phyloP scores from a whole-genome alignment of 2,797 vertebrate species.

The Botia kubotai region DNA sequence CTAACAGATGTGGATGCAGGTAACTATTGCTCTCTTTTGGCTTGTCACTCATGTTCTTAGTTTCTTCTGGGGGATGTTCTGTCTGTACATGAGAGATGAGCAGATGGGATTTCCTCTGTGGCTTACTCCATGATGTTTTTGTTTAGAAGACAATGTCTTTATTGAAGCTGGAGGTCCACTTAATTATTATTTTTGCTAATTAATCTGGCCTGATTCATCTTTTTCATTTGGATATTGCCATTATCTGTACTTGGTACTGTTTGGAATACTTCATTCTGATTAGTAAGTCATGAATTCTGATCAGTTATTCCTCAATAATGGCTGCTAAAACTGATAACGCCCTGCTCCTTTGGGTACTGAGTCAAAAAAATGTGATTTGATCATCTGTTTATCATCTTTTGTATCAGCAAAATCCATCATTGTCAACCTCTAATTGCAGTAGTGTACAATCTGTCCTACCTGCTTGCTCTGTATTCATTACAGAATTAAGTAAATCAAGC shows the following conservation, averaged over 20 bases:
- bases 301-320: too few species aligned
- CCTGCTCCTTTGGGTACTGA: too few species aligned
- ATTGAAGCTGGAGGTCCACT: not conserved
- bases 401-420: too few species aligned
- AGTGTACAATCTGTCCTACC: too few species aligned
- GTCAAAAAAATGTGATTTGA: too few species aligned
- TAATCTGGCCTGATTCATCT: not conserved
- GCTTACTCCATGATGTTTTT: constrained; percentile 14
- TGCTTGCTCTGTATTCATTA: not conserved
- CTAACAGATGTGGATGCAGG: constrained; percentile 99
- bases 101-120: constrained; percentile 34
- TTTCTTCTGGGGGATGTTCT: not conserved
- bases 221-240: not conserved
- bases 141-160: not conserved
- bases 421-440: too few species aligned
- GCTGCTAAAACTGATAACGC: too few species aligned
- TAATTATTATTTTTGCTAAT: not conserved
- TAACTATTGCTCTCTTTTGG: constrained; percentile 80
- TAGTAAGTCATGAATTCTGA: too few species aligned
- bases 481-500: constrained; percentile 25
- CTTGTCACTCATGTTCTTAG: constrained; percentile 1
- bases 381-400: too few species aligned
- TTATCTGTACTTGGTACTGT: too few species aligned
- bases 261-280: too few species aligned
- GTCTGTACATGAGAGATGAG: constrained; percentile 13